Base-by-base conservation (phyloP, 2,888 invertebrate species). In the Oegoconia quadripuncta region DNA sequence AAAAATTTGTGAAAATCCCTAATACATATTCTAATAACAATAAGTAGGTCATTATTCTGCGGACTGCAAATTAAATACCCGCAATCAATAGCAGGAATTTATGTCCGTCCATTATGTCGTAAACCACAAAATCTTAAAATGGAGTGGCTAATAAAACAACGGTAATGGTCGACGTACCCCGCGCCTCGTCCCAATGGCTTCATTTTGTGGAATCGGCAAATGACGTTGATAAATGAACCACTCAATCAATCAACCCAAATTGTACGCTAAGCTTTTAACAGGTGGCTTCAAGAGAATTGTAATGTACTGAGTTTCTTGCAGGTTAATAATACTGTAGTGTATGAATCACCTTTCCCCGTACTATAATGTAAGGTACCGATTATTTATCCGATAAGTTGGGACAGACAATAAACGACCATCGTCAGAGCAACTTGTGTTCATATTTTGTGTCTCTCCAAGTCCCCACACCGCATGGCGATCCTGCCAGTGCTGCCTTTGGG, bases 141-240 rank as follows among this genome's bases (percentile, higher is more conserved):
- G 50, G 55, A 56, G 55, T 51, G 39, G 46, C 58, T 56, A 58
- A 60, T 63, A 61, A 67, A 66, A 63, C 57, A 63, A 52, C 50
- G 39, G 46, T 41, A 52, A 47, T 48, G 41, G 37, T 34, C 29
- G 34, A 46, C 46, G 32, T 36, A 32, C 22, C 25, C 34, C 22
- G 32, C 37, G 34, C 22, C 25, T 36, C 22, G 34, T 39, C 42
- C 52, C 7, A 47, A 54, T 46, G 51, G 57, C 59, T 63, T 63
- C 59, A 63, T 68, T 69, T 62, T 54, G 58, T 54, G 48, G 59
- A 65, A 59, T 60, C 64, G 58, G 67, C 60, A 62, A 62, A 65
- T 59, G 72, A 71, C 69, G 55, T 66, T 74, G 73, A 73, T 68
- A 60, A 64, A 74, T 68, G 66, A 57, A 59, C 55, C 60, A 53